These are phyloP conservation scores for Gopherus evgoodei DNA, from an alignment of 2,113 vertebrate species.

Conservation along the genomic window DNA sequence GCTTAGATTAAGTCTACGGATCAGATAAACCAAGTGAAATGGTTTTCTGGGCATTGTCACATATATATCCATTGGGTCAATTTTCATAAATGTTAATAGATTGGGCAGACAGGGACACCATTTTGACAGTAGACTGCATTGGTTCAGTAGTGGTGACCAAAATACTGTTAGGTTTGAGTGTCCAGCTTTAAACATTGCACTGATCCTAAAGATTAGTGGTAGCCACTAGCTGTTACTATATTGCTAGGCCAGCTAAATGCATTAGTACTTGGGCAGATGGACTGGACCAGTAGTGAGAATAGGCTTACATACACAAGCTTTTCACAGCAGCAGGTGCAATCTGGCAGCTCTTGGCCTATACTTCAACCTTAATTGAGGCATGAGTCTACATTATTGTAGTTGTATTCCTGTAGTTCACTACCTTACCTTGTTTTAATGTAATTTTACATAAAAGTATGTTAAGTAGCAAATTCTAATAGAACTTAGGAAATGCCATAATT, in stretches of 20 bases:
- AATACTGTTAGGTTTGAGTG: background rate
- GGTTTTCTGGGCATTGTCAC: background rate
- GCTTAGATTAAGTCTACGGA: background rate
- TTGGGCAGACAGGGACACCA: background rate
- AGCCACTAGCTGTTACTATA: background rate
- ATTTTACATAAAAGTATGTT: background rate
- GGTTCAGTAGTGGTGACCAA: background rate
- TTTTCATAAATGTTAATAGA: background rate
- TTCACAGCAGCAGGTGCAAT: background rate
- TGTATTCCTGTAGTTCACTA: background rate
- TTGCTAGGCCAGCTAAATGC: background rate
- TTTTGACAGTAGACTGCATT: background rate
- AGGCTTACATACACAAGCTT: background rate
- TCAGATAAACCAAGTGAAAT: background rate
- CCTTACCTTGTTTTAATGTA: background rate
- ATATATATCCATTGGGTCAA: background rate
- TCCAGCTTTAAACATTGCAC: background rate
- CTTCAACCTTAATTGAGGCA: background rate
- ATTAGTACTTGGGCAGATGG: background rate
- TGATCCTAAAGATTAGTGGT: slow-evolving; percentile 1
- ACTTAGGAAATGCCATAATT: background rate
- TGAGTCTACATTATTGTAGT: background rate
- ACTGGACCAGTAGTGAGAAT: background rate
- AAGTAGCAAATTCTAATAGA: background rate
- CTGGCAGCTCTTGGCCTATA: background rate